A percentile compares a stretch with the other conserved stretches of the same genome.
Conservation (phyloP, 2,113 vertebrate species). For the Datnioides undecimradiatus region DNA sequence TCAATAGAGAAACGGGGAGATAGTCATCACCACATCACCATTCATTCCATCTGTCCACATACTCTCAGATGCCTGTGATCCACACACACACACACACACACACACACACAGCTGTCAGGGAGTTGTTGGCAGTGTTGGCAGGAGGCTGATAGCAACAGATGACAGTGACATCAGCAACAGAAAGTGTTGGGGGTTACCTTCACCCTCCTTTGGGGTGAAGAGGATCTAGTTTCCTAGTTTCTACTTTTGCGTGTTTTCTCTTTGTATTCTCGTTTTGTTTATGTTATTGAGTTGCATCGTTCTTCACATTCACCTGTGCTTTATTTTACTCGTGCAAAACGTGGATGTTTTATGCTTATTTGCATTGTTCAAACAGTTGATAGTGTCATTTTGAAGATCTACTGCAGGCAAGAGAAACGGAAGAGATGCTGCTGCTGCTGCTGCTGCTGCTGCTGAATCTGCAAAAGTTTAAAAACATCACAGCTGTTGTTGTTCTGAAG, state of each 20-base stretch:
- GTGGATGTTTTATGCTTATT: neutral
- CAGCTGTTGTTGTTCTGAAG: too few species aligned
- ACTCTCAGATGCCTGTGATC: neutral
- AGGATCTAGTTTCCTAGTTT: neutral
- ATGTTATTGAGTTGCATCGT: neutral
- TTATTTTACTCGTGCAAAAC: neutral
- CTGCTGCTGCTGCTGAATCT: neutral
- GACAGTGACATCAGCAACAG: conserved; percentile 19
- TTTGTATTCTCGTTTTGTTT: neutral
- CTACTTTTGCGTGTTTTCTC: neutral
- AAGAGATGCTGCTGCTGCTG: too few species aligned
- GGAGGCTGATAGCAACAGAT: conserved; percentile 28
- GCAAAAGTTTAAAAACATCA: neutral
- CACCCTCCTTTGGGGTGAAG: neutral
- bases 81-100: neutral
- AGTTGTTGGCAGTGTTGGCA: conserved; percentile 14
- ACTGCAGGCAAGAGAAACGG: too few species aligned
- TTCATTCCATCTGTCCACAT: conserved; percentile 16
- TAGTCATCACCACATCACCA: too few species aligned
- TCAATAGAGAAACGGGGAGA: neutral
- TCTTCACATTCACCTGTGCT: too few species aligned
- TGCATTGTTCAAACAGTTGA: neutral
- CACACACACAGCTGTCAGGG: conserved; percentile 18
- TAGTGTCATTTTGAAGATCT: neutral
- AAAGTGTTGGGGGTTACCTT: neutral